Conservation (phyloP, 2,797 vertebrate genomes). For the Amblyraja radiata region DNA sequence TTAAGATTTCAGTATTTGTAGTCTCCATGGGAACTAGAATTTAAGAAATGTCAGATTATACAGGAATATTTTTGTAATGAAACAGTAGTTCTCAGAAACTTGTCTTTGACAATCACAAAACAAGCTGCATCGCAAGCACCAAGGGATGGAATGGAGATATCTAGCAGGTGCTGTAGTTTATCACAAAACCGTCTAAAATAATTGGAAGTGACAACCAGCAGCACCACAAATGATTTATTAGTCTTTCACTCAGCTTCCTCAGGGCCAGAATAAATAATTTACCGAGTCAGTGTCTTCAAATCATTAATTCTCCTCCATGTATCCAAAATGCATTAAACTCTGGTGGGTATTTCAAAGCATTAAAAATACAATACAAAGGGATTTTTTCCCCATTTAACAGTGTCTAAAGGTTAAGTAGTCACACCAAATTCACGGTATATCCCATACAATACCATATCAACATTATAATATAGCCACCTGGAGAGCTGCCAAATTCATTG, state of each 20-base stretch:
- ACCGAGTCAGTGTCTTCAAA: slow-evolving; percentile 96
- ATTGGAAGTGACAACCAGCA: slow-evolving; percentile 98
- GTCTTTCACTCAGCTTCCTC: slow-evolving; percentile 98
- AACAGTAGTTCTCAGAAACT: slow-evolving; percentile 76
- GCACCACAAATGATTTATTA: slow-evolving; percentile 99
- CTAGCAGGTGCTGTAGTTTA: slow-evolving; percentile 94
- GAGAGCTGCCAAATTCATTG: slow-evolving; percentile 30
- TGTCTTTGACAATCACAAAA: slow-evolving; percentile 67
- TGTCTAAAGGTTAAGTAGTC: slow-evolving; percentile 56
- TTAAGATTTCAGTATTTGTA: slow-evolving; percentile 12
- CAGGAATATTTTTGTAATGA: slow-evolving; percentile 48
- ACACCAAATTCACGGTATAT: slow-evolving; percentile 47
- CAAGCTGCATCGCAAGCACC: slow-evolving; percentile 66
- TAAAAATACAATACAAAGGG: slow-evolving; percentile 56
- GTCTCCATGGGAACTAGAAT: neutral
- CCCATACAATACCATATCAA: slow-evolving; percentile 26
- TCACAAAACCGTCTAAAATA: slow-evolving; percentile 93
- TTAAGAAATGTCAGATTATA: neutral
- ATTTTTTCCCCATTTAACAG: slow-evolving; percentile 49
- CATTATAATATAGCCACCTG: slow-evolving; percentile 25
- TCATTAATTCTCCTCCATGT: slow-evolving; percentile 95
- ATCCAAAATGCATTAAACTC: slow-evolving; percentile 82
- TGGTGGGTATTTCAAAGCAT: slow-evolving; percentile 67
- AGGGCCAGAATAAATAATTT: slow-evolving; percentile 99
- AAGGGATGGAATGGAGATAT: slow-evolving; percentile 69